Evolutionary conservation across 1,140 invertebrate genomes (phyloP), one percentile per base, ranked within the genome.

Genomic region (Saccostrea cuccullata): DNA sequence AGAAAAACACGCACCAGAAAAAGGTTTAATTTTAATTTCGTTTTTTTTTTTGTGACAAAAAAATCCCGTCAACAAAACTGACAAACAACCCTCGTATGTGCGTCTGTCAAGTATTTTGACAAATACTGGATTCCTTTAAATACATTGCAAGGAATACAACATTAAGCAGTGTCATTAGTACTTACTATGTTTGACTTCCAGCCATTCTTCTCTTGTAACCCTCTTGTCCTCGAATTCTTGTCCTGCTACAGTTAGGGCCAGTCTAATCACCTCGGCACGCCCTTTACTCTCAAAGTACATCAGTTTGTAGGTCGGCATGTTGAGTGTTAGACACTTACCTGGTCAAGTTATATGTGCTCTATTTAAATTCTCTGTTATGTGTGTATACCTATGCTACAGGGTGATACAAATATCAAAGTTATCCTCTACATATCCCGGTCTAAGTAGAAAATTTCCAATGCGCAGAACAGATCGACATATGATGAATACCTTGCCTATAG

Each of bases 251-350:
- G 77, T 60, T 17, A 92, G 89, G 15, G 91, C 84, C 5, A 93
- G 60, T 13, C 93, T 88, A 11, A 88, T 77, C 0, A 92, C 67
- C 87, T 93, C 93, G 13, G 89, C 93, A 13, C 91, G 56, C 20
- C 90, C 93, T 82, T 87, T 87, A 9, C 64, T 64, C 55, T 93
- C 89, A 83, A 93, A 93, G 85, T 93, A 93, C 55, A 82, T 55
- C 17, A 93, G 89, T 82, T 92, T 93, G 89, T 91, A 92, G 15
- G 64, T n/a, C 6, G 89, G 86, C 90, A 91, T 91, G 17, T 77
- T 77, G 70, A 64, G n/a, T 5, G 17, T 17, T 17, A 64, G 6
- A 20, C 5, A 64, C 15, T n/a, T 60, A 60, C 58, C 58, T 60
- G 20, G 58, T 60, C 58, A 60, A 20, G 5, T 20, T 0, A 64